These are phyloP conservation scores for Drosophila bocqueti DNA, from an alignment of 1,140 invertebrate genomes.

Conservation along the genomic window DNA sequence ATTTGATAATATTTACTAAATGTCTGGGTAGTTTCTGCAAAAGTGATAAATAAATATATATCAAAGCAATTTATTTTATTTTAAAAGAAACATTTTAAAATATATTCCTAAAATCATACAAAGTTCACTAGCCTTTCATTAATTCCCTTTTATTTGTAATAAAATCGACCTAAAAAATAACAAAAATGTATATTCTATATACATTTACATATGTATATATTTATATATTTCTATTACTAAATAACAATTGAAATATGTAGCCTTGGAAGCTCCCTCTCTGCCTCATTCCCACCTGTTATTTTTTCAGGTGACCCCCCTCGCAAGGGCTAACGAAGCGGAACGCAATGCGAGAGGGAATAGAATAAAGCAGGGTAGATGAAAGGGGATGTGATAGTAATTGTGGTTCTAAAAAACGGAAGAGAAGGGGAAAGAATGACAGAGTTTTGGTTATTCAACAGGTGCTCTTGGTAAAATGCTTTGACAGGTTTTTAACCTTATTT, in stretches of 20 bases:
- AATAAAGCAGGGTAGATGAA: not conserved
- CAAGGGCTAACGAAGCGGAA: constrained; percentile 61
- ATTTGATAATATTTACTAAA: not conserved
- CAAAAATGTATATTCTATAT: not conserved
- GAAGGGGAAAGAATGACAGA: not conserved
- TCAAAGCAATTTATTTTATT: not conserved
- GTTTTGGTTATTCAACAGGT: constrained; percentile 62
- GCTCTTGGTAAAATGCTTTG: constrained; percentile 16
- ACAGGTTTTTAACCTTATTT: constrained; percentile 5
- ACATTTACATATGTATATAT: not conserved
- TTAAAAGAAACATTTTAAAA: too few species aligned
- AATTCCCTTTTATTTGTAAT: not conserved
- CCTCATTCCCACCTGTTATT: constrained; percentile 17
- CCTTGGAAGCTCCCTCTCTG: constrained; percentile 26
- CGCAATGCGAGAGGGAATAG: constrained; percentile 40
- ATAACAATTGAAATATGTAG: constrained; percentile 27
- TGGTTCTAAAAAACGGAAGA: constrained; percentile 11
- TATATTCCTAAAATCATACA: too few species aligned
- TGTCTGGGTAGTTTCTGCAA: not conserved
- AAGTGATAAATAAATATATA: not conserved
- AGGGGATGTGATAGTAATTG: constrained; percentile 25
- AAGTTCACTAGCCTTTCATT: not conserved
- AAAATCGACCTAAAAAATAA: not conserved
- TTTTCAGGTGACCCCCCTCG: constrained; percentile 27
- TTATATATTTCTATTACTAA: constrained; percentile 10